Percentiles rank a stretch among this genome's conserved stretches.
Evolutionary conservation across 2,113 vertebrate genomes (phyloP).

Genomic region (Mobula birostris): DNA sequence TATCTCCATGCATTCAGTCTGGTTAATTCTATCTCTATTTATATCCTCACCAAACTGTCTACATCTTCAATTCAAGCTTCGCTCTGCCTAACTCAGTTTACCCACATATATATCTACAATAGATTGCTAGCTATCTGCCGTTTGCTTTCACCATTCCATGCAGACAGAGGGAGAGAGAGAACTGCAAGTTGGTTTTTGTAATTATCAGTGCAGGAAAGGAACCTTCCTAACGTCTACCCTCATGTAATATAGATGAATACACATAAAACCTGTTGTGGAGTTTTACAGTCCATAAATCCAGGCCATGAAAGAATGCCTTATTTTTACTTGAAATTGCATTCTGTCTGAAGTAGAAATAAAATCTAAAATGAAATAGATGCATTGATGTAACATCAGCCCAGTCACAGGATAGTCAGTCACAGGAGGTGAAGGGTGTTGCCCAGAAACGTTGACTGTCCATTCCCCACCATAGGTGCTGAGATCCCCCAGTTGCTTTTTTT

Average conservation of each 20-base stretch:
- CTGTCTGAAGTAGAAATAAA: background rate
- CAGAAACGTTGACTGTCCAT: too few species aligned
- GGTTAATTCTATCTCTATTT: background rate
- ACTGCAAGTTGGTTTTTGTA: background rate
- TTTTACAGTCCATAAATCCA: background rate
- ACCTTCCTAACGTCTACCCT: background rate
- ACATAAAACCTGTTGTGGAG: background rate
- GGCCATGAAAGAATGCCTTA: background rate
- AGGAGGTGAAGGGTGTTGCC: too few species aligned
- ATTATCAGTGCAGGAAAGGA: background rate
- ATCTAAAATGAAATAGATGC: background rate
- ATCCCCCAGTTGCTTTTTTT: too few species aligned
- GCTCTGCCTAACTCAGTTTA: background rate
- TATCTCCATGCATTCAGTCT: too few species aligned
- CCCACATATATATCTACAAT: background rate
- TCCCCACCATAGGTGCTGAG: too few species aligned
- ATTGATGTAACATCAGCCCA: too few species aligned
- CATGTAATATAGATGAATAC: background rate
- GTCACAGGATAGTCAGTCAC: too few species aligned
- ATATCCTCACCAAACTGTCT: background rate
- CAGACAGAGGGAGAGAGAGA: background rate
- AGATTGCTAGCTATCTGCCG: background rate
- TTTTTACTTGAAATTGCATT: background rate
- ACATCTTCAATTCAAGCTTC: background rate
- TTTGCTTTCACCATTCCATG: background rate